phyloP scores from a whole-genome alignment of 2,888 invertebrate genomes.

The Corbicula japonica region DNA sequence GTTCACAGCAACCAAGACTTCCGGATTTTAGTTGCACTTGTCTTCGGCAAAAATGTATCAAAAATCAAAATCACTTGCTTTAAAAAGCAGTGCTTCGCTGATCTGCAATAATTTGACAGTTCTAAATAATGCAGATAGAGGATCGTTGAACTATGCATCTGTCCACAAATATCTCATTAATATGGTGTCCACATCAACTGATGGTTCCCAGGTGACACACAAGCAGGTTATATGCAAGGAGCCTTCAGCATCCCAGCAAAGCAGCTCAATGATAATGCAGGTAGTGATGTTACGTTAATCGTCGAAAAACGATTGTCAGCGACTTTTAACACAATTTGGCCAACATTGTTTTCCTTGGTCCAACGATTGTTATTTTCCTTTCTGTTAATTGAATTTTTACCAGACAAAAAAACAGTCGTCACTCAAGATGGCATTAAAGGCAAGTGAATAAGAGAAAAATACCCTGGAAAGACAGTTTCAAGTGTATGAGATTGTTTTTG shows the following conservation, averaged over 20 bases:
- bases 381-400: too few species aligned
- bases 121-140: slow-evolving; percentile 78
- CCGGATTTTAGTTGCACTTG: slow-evolving; percentile 20
- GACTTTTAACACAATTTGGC: neutral
- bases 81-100: slow-evolving; percentile 83
- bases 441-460: too few species aligned
- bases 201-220: slow-evolving; percentile 81
- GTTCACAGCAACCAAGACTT: slow-evolving; percentile 78
- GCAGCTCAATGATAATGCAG: slow-evolving; percentile 83
- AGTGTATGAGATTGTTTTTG: too few species aligned
- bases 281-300: slow-evolving; percentile 69
- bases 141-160: slow-evolving; percentile 82
- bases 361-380: too few species aligned
- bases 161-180: slow-evolving; percentile 84
- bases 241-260: slow-evolving; percentile 81
- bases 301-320: too few species aligned
- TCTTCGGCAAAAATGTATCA: slow-evolving; percentile 75
- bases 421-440: too few species aligned
- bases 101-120: slow-evolving; percentile 83
- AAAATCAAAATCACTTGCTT: slow-evolving; percentile 80
- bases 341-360: too few species aligned
- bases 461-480: too few species aligned
- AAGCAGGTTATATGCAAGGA: slow-evolving; percentile 84
- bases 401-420: too few species aligned
- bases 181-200: slow-evolving; percentile 79